phyloP scores from a whole-genome alignment of 2,888 invertebrate species.

The Dolichopus griseipennis region DNA sequence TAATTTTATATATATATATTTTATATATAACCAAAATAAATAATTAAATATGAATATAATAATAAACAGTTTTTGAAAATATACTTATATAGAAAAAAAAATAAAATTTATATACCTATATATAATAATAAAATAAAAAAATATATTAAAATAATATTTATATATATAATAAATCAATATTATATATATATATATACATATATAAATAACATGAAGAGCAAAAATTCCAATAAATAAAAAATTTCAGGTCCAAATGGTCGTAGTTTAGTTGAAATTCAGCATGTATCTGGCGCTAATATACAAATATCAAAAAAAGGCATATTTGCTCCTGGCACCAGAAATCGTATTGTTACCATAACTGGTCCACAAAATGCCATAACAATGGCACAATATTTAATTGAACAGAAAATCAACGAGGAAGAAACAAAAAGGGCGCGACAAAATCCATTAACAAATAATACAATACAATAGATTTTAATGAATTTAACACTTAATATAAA shows the following conservation, averaged over 20 bases:
- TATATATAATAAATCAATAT: not conserved
- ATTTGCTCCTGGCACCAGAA: slow-evolving; percentile 93
- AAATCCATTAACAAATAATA: slow-evolving; percentile 56
- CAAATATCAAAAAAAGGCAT: slow-evolving; percentile 98
- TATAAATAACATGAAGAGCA: slow-evolving; percentile 7
- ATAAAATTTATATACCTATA: not conserved
- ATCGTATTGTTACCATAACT: slow-evolving; percentile 93
- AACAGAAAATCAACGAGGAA: slow-evolving; percentile 93
- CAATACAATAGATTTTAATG: slow-evolving; percentile 4
- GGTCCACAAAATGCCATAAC: slow-evolving; percentile 81
- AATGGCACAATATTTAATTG: slow-evolving; percentile 90
- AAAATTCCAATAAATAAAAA: slow-evolving; percentile 21
- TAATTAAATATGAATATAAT: not conserved
- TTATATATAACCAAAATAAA: not conserved
- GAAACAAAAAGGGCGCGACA: slow-evolving; percentile 90
- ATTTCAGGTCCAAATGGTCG: slow-evolving; percentile 81
- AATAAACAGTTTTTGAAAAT: not conserved
- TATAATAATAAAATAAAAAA: not conserved
- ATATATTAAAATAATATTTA: not conserved
- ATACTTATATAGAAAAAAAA: not conserved
- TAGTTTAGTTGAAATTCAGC: slow-evolving; percentile 94
- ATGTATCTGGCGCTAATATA: slow-evolving; percentile 93
- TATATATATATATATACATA: not conserved
- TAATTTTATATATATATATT: too few species aligned
- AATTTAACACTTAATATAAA: not conserved